Evolutionary conservation across 2,113 vertebrate genomes (phyloP).

Genomic region (Nothocercus nigrocapillus): DNA sequence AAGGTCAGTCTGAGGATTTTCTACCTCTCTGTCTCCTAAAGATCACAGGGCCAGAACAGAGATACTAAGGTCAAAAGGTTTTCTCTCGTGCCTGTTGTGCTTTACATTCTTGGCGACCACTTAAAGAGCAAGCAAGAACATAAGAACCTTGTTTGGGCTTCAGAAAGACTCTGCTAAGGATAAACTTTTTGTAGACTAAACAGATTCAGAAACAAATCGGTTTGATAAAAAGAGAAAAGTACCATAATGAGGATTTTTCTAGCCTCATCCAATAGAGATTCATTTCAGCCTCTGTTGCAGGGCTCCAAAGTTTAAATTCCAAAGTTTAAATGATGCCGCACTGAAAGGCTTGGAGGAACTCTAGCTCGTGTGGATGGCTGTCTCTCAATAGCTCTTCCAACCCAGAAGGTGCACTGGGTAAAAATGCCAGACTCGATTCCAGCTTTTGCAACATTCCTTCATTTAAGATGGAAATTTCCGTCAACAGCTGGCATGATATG

Average conservation of each 20-base stretch:
- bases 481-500: background rate
- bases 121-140: background rate
- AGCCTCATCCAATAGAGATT: background rate
- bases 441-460: background rate
- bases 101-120: background rate
- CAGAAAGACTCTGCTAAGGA: background rate
- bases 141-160: background rate
- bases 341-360: background rate
- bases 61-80: background rate
- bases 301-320: background rate
- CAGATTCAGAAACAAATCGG: background rate
- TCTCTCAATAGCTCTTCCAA: background rate
- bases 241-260: background rate
- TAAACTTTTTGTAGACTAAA: background rate
- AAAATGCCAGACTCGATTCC: background rate
- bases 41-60: background rate
- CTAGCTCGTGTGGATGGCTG: background rate
- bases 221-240: background rate
- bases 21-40: background rate
- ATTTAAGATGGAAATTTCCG: background rate
- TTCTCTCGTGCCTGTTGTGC: background rate
- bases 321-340: background rate
- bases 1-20: background rate
- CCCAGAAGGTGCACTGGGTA: background rate
- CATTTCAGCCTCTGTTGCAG: background rate